Evolutionary conservation across 2,797 vertebrate species (phyloP), one percentile per base, ranked within the genome.

Genomic region (Bradypodion pumilum): DNA sequence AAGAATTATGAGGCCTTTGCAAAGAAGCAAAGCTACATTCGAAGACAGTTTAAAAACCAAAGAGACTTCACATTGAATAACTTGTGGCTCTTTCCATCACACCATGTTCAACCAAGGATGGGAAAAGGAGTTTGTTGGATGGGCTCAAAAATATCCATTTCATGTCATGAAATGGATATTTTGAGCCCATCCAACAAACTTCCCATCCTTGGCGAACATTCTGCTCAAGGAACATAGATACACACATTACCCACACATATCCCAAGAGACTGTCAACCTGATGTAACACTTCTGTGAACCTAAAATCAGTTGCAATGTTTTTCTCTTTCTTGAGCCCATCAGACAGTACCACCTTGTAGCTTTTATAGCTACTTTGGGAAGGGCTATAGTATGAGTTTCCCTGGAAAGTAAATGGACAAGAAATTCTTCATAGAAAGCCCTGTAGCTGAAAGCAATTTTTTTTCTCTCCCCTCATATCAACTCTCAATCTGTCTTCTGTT

Each of bases 401-500:
- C 23, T 81, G 86, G 73, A 76, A 88, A 68, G 8, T 4, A 16
- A 32, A 4, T 0, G 1, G 83, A 81, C 68, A 68, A 59, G 2
- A 0, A 3, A 29, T 74, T 63, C 60, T 83, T 40, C 66, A 56
- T 44, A 9, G 42, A 87, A 84, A 86, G 75, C 23, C 1, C 60
- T 19, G 0, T 0, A 1, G 0, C 42, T 78, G 72, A 79, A 73
- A 63, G 85, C 81, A 56, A 21, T 8, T 62, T 21, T 21, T 52
- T 52, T 10, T 10, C 49, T 70, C 85, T 74, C 72, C 21, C 16
- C 69, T 60, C 59, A 32, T 15, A 13, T 32, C 2, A 88, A 56
- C 42, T 82, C 63, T 74, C 60, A 19, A 46, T 56, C 82, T 78
- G 69, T 65, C 19, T 88, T 78, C 56, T 72, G 0, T 89, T 80